Percentiles rank a stretch among this genome's conserved stretches.
Conservation (phyloP, 2,888 invertebrate species). For the Agrenia bidenticulata region DNA sequence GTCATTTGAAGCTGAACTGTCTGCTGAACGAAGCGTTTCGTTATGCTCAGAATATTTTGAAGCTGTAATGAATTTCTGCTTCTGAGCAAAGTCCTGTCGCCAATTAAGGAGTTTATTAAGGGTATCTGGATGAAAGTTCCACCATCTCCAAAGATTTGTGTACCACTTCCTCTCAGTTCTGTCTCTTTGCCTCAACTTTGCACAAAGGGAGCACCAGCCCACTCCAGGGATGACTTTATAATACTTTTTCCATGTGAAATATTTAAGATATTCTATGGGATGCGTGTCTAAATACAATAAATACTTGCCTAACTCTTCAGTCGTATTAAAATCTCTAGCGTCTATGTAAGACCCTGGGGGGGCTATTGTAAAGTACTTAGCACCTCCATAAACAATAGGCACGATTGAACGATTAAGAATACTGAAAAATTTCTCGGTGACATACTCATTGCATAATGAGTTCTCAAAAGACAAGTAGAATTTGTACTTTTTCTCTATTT, state of each 20-base stretch:
- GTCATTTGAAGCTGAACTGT: neutral
- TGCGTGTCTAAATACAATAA: conserved; percentile 15
- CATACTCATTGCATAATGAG: conserved; percentile 33
- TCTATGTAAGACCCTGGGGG: conserved; percentile 24
- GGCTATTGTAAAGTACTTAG: neutral
- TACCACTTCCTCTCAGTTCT: conserved; percentile 11
- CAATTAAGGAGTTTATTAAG: neutral
- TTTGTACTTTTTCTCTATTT: conserved; percentile 28
- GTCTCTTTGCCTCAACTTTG: neutral
- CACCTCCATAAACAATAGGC: conserved; percentile 37
- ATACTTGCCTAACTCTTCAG: conserved; percentile 22
- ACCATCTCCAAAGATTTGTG: conserved; percentile 22
- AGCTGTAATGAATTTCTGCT: no score
- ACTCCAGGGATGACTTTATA: no score
- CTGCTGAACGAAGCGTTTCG: no score
- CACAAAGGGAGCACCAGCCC: neutral
- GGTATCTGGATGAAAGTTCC: conserved; percentile 18
- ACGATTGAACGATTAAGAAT: conserved; percentile 22
- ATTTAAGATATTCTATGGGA: conserved; percentile 21
- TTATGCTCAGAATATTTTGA: no score
- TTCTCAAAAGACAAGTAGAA: conserved; percentile 39
- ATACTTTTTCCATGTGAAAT: no score
- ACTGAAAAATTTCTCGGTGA: conserved; percentile 34
- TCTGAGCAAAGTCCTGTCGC: neutral
- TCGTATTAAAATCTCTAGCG: conserved; percentile 13